Percentiles rank a stretch among this genome's conserved stretches.
phyloP scores from a whole-genome alignment of 2,113 vertebrate genomes.

The Hypanus sabinus region DNA sequence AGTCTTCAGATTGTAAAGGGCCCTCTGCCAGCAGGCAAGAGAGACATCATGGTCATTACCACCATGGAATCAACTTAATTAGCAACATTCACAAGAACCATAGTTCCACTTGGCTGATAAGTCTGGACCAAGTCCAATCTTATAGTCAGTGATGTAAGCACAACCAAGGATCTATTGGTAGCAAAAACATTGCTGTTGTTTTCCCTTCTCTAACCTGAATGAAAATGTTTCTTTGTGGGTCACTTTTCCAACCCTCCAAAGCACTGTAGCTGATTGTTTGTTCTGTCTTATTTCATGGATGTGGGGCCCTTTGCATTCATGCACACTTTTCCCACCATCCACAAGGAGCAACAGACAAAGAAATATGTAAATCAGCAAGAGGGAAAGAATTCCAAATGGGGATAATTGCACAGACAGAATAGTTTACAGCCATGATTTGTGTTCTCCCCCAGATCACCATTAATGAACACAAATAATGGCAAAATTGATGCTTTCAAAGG shows the following conservation, averaged over 20 bases:
- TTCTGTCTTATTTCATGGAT: not conserved
- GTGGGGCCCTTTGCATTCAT: not conserved
- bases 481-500: not conserved
- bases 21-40: not conserved
- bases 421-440: slow-evolving; percentile 30
- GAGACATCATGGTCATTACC: not conserved
- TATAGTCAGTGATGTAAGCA: not conserved
- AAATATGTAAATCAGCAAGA: slow-evolving; percentile 9
- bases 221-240: slow-evolving; percentile 2
- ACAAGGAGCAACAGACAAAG: not conserved
- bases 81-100: slow-evolving; percentile 20
- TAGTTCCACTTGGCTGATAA: not conserved
- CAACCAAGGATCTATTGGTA: not conserved
- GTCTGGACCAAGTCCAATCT: not conserved
- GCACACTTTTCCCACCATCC: slow-evolving; percentile 28
- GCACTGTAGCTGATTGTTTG: not conserved
- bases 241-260: not conserved
- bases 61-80: slow-evolving; percentile 27
- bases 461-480: slow-evolving; percentile 19
- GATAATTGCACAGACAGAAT: slow-evolving; percentile 26
- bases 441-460: not conserved
- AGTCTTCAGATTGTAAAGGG: not conserved
- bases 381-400: slow-evolving; percentile 10
- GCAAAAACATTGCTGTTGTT: slow-evolving; percentile 5
- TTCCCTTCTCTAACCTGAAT: not conserved